A percentile compares a stretch with the other conserved stretches of the same genome.
Conservation (phyloP, 2,113 vertebrate genomes). For the Heterotis niloticus region DNA sequence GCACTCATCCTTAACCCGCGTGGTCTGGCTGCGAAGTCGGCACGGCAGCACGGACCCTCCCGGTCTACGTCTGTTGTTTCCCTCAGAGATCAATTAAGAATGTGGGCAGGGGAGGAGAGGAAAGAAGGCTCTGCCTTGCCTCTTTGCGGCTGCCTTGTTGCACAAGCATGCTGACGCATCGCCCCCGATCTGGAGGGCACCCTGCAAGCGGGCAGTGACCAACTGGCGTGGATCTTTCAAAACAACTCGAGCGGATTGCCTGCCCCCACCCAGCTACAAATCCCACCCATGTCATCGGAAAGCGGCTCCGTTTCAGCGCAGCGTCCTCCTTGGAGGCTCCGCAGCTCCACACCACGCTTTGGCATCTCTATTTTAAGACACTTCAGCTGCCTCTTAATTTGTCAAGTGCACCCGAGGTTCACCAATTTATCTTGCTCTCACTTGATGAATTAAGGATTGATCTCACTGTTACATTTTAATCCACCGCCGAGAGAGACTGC, state of each 20-base stretch:
- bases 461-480: conserved; percentile 49
- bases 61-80: background rate
- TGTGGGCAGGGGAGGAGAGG: background rate
- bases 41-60: background rate
- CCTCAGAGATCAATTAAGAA: background rate
- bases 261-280: background rate
- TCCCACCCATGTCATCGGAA: background rate
- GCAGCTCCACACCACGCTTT: background rate
- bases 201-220: background rate
- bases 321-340: background rate
- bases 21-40: background rate
- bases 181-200: background rate
- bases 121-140: background rate
- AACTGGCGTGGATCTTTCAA: background rate
- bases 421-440: conserved; percentile 25
- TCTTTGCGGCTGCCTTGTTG: background rate
- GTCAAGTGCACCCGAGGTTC: conserved; percentile 19
- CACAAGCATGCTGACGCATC: background rate
- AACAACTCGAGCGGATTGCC: background rate
- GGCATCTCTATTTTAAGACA: background rate
- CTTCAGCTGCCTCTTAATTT: background rate
- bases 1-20: background rate
- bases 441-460: conserved; percentile 52
- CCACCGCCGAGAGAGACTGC: conserved; percentile 23
- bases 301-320: background rate